Evolutionary conservation across 2,888 invertebrate species (phyloP).

Genomic region (Drosophila villosipedis): DNA sequence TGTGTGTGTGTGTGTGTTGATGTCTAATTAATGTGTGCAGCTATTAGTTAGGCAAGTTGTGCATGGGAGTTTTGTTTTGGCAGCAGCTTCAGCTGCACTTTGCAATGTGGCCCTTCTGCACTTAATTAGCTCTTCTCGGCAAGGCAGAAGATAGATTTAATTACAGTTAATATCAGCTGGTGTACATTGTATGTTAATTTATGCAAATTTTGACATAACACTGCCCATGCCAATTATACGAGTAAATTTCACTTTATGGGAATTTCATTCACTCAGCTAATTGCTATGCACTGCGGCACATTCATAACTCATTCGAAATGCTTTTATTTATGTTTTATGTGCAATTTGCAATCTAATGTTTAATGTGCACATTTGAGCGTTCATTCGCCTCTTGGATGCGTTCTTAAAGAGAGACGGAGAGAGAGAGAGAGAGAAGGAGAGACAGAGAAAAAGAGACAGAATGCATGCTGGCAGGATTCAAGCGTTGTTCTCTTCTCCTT

Average conservation of each 20-base stretch:
- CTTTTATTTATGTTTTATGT: constrained; percentile 35
- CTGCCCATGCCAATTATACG: constrained; percentile 12
- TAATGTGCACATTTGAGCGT: constrained; percentile 38
- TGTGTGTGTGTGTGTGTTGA: constrained; percentile 11
- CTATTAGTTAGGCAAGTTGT: constrained; percentile 28
- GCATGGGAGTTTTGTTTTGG: constrained; percentile 34
- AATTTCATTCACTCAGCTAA: constrained; percentile 53
- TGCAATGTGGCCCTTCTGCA: constrained; percentile 44
- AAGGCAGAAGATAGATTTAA: constrained; percentile 47
- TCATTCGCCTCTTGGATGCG: constrained; percentile 23
- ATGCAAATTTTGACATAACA: constrained; percentile 60
- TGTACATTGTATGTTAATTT: constrained; percentile 71
- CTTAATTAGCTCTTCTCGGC: constrained; percentile 52
- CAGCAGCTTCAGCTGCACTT: constrained; percentile 40
- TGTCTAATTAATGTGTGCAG: constrained; percentile 50
- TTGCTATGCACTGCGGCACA: constrained; percentile 36
- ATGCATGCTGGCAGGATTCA: constrained; percentile 16
- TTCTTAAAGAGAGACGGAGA: neutral
- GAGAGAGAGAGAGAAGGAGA: neutral
- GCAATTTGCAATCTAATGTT: constrained; percentile 26
- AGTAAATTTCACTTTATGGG: constrained; percentile 21
- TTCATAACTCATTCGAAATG: constrained; percentile 29
- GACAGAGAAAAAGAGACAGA: neutral
- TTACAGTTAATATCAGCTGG: constrained; percentile 58
- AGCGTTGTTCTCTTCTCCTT: neutral